phyloP scores from a whole-genome alignment of 2,797 vertebrate genomes.

The Chaetodon trifasciatus region DNA sequence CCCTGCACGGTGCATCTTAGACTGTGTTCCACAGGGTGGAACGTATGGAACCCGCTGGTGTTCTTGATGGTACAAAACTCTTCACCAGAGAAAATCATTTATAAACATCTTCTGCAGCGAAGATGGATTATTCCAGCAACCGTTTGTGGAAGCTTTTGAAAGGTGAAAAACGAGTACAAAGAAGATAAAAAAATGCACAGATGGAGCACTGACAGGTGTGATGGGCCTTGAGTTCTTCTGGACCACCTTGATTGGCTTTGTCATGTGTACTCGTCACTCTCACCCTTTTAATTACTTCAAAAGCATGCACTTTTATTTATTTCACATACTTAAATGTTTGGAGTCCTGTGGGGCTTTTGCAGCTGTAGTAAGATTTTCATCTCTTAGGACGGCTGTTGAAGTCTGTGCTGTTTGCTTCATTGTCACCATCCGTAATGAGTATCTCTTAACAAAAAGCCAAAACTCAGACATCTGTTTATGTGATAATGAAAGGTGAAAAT shows the following conservation, averaged over 20 bases:
- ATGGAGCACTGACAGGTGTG: not conserved
- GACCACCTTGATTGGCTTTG: too few species aligned
- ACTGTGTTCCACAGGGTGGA: not conserved
- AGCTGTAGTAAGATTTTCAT: not conserved
- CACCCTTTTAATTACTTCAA: not conserved
- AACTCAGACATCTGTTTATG: not conserved
- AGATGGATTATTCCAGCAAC: too few species aligned
- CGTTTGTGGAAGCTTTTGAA: not conserved
- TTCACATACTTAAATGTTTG: not conserved
- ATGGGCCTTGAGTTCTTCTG: not conserved
- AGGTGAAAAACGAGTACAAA: not conserved
- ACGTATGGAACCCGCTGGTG: not conserved
- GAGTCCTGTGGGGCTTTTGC: not conserved
- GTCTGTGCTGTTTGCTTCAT: not conserved
- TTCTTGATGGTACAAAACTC: not conserved
- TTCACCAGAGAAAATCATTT: not conserved
- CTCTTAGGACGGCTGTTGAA: not conserved
- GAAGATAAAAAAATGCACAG: not conserved
- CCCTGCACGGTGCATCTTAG: not conserved
- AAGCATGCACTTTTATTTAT: not conserved
- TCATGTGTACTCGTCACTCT: not conserved
- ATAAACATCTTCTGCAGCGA: too few species aligned
- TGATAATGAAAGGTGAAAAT: constrained; percentile 6
- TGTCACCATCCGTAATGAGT: not conserved
- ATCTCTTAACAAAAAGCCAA: not conserved